These are phyloP conservation scores for Montipora foliosa DNA, from an alignment of 64 coral and sea anemone species.

Conservation along the genomic window DNA sequence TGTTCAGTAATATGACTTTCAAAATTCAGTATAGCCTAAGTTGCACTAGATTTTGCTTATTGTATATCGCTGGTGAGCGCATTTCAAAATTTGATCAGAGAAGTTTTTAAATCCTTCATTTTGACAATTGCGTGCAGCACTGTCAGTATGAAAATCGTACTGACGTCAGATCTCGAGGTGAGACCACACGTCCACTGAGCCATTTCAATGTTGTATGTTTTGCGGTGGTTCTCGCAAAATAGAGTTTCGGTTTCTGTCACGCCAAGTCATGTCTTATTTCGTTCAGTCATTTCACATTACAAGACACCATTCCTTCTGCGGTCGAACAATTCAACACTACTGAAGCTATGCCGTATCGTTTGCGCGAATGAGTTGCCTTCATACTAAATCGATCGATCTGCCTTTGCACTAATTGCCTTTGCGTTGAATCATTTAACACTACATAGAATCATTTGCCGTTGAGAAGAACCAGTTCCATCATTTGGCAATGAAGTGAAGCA, in stretches of 20 bases:
- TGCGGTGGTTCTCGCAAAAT: neutral
- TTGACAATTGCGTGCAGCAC: neutral
- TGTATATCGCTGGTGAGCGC: neutral
- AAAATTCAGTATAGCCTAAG: neutral
- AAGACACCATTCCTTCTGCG: too few species aligned
- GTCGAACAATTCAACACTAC: too few species aligned
- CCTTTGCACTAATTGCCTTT: neutral
- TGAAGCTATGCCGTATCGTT: too few species aligned
- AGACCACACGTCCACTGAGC: neutral
- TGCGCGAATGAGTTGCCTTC: too few species aligned
- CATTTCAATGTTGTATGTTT: neutral
- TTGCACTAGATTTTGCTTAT: neutral
- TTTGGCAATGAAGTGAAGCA: neutral
- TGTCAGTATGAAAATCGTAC: too few species aligned
- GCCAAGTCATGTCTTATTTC: neutral
- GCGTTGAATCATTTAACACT: neutral
- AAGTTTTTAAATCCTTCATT: neutral
- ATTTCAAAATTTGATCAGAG: neutral
- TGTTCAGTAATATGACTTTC: neutral
- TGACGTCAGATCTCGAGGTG: too few species aligned
- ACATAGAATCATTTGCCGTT: neutral
- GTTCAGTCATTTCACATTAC: neutral
- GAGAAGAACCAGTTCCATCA: neutral
- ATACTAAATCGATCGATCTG: too few species aligned
- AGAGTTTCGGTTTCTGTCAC: neutral